Conservation (phyloP, 2,797 vertebrate species). For the Anabas testudineus region DNA sequence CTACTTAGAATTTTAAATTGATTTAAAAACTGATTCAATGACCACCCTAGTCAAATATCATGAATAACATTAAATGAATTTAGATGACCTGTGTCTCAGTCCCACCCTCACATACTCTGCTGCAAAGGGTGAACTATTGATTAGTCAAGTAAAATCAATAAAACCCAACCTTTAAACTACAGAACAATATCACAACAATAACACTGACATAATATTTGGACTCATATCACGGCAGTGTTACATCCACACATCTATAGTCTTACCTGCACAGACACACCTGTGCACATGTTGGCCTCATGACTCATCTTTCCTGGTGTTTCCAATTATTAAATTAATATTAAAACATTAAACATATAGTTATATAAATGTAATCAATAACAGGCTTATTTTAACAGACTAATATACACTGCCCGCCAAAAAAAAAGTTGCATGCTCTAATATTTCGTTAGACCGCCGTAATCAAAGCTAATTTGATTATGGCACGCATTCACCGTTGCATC, state of each 20-base stretch:
- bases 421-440: too few relatives aligned
- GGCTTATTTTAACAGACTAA: slow-evolving; percentile 3
- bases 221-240: neutral
- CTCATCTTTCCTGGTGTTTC: neutral
- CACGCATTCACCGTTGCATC: too few relatives aligned
- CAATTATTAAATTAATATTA: neutral
- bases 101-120: slow-evolving; percentile 3
- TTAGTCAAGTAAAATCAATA: neutral
- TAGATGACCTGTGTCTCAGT: slow-evolving; percentile 25
- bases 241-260: neutral
- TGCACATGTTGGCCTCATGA: neutral
- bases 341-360: neutral
- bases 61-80: slow-evolving; percentile 3
- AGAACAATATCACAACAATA: neutral
- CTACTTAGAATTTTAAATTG: too few relatives aligned
- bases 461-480: too few relatives aligned
- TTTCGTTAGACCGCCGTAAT: too few relatives aligned
- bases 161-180: neutral
- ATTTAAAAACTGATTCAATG: too few relatives aligned
- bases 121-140: neutral
- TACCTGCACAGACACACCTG: neutral
- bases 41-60: slow-evolving; percentile 2
- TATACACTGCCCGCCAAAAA: too few relatives aligned
- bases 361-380: neutral
- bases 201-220: neutral